Percentiles rank a stretch among this genome's conserved stretches.
These are phyloP conservation scores for Cryptoblepharus egeriae DNA, from an alignment of 2,797 vertebrate species.

Conservation along the genomic window DNA sequence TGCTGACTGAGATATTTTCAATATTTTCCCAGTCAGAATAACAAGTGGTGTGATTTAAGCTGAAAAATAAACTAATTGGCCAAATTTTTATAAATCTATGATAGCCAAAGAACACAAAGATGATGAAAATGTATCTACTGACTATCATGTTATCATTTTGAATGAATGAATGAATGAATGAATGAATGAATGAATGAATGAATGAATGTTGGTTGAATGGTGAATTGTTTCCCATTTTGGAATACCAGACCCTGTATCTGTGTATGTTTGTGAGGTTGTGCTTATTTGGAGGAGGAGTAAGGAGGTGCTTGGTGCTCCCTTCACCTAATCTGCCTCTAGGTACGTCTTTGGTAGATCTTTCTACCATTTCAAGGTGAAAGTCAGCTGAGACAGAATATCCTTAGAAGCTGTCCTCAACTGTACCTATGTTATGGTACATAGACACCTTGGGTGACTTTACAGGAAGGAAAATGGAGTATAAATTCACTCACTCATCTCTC, in stretches of 20 bases:
- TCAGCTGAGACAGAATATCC: too few relatives aligned
- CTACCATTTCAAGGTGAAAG: too few relatives aligned
- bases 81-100: not conserved
- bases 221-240: not conserved
- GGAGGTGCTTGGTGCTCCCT: too few relatives aligned
- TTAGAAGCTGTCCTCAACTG: too few relatives aligned
- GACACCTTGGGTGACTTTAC: too few relatives aligned
- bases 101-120: constrained; percentile 5
- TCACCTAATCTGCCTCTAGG: too few relatives aligned
- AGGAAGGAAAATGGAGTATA: too few relatives aligned
- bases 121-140: not conserved
- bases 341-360: too few relatives aligned
- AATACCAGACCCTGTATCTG: not conserved
- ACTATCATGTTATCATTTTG: not conserved
- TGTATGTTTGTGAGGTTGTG: not conserved
- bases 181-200: too few relatives aligned
- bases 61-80: not conserved
- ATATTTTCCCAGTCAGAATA: not conserved
- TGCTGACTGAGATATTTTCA: not conserved
- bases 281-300: too few relatives aligned
- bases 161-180: not conserved
- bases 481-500: too few relatives aligned
- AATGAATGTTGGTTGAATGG: not conserved
- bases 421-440: too few relatives aligned
- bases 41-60: not conserved